Evolutionary conservation across 2,113 vertebrate genomes (phyloP).

Genomic region (Centropristis striata): DNA sequence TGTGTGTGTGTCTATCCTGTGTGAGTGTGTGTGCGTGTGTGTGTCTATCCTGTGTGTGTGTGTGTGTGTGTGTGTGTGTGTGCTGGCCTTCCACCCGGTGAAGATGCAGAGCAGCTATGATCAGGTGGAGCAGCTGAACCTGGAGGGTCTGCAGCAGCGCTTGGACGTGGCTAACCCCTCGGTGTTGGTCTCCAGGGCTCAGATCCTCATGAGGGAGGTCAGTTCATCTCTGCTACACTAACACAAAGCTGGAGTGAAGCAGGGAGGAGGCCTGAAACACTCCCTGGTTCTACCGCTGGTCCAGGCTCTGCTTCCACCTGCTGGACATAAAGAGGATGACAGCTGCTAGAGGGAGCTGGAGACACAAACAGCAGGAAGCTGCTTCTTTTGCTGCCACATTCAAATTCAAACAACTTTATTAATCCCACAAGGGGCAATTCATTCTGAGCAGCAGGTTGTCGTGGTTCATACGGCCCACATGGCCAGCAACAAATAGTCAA

Average conservation of each 20-base stretch:
- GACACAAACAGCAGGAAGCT: neutral
- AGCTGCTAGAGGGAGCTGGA: neutral
- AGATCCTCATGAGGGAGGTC: constrained; percentile 98
- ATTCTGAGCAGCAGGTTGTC: no score
- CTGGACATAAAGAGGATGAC: constrained; percentile 50
- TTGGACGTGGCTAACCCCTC: constrained; percentile 93
- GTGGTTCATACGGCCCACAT: no score
- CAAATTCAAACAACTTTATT: no score
- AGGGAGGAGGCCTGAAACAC: constrained; percentile 28
- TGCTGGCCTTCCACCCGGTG: constrained; percentile 95
- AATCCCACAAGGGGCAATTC: no score
- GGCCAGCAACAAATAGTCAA: no score
- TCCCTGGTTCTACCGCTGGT: neutral
- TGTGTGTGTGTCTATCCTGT: no score
- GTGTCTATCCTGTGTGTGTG: no score
- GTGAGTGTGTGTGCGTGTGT: no score
- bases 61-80: no score
- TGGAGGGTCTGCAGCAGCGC: constrained; percentile 96
- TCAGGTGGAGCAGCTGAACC: constrained; percentile 93
- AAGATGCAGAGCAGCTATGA: constrained; percentile 98
- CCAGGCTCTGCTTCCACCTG: constrained; percentile 58
- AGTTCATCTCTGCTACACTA: no score
- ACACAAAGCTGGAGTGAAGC: no score
- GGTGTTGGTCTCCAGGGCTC: constrained; percentile 94
- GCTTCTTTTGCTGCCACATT: neutral